These are phyloP conservation scores for Leucoraja ocellata DNA, from an alignment of 2,797 vertebrate species.

Conservation along the genomic window DNA sequence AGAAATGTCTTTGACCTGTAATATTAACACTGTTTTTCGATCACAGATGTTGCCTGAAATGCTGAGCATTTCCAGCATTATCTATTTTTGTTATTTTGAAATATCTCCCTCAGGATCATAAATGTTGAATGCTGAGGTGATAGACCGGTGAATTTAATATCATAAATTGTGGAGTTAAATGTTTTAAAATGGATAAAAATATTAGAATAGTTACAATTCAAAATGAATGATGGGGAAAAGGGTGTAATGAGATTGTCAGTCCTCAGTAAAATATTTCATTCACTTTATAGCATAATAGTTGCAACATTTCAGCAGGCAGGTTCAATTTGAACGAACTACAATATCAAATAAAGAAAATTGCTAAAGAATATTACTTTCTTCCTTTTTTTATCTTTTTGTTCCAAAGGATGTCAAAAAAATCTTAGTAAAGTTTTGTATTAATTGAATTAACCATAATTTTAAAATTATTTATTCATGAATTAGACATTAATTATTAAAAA, in stretches of 20 bases:
- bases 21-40: too few relatives aligned
- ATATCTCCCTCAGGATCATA: not conserved
- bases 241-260: not conserved
- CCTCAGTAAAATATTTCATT: not conserved
- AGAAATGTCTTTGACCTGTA: too few relatives aligned
- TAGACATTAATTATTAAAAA: too few relatives aligned
- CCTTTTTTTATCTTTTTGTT: not conserved
- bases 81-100: not conserved
- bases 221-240: not conserved
- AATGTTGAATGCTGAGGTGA: not conserved
- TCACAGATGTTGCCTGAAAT: too few relatives aligned
- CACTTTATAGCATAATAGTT: not conserved
- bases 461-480: not conserved
- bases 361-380: not conserved
- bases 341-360: not conserved
- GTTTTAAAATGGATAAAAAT: not conserved
- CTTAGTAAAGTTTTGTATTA: not conserved
- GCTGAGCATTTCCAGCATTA: too few relatives aligned
- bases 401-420: not conserved
- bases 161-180: not conserved
- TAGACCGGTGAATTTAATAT: not conserved
- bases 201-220: not conserved
- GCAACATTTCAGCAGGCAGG: not conserved
- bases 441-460: not conserved
- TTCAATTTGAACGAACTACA: not conserved